Base-by-base conservation (phyloP, 2,888 invertebrate species). In the Megamerina dolium region DNA sequence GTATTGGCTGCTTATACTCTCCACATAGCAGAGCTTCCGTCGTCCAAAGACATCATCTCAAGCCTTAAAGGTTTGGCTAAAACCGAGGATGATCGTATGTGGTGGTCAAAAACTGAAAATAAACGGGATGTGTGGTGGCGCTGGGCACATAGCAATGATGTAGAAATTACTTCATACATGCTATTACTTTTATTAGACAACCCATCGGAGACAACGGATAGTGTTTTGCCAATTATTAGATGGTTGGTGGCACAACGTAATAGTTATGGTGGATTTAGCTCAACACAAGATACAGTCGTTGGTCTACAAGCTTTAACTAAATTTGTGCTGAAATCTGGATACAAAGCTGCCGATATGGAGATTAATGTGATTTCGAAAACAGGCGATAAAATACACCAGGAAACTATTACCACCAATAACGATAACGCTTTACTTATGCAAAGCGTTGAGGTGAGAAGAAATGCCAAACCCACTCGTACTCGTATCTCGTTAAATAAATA, bases 381-480 rank as follows among this genome's bases (percentile, higher is more conserved):
- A n/a, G 67, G 67, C 8, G 49, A 48, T 9, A 58, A 55, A 1
- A 60, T 61, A 16, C 61, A 58, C 13, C 55, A 55, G 13, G 66
- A 63, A 17, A 53, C 56, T 2, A 80, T 88, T 58, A 80, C 78
- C 53, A 77, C 90, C 6, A 85, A 82, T 57, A 77, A 79, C 40
- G 83, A 83, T 43, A 92, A 89, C 61, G 77, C 84, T 1, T 82
- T 92, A 73, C 80, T 89, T 41, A 78, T 89, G 29, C 92, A 92
- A 67, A 83, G 82, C 53, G 77, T 83, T 54, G 77, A 82, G 51
- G 87, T 87, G 17, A 10, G 10, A 2, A 9, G 12, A 10, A 21
- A 12, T 16, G 17, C 23, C n/a, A n/a, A n/a, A n/a, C n/a, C n/a
- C n/a, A n/a, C n/a, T n/a, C n/a, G n/a, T n/a, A n/a, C n/a, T n/a